Percentiles rank a stretch among this genome's conserved stretches.
Conservation (phyloP, 2,888 invertebrate species). For the Odontocerum albicorne region DNA sequence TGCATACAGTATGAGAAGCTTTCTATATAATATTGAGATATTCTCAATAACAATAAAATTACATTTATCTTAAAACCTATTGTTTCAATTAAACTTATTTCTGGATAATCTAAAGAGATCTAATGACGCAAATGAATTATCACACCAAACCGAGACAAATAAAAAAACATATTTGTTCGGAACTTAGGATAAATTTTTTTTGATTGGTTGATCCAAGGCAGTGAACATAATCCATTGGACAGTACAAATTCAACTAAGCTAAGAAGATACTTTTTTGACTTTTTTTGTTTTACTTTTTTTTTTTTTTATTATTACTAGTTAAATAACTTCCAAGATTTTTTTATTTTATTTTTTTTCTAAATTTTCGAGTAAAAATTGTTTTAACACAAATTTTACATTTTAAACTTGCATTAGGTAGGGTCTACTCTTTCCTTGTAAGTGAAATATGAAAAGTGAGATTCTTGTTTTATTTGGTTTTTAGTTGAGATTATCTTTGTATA, state of each 20-base stretch:
- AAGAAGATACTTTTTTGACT: slow-evolving; percentile 37
- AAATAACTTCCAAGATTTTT: slow-evolving; percentile 22
- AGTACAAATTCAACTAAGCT: slow-evolving; percentile 36
- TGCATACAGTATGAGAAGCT: too few species aligned
- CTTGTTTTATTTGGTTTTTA: too few species aligned
- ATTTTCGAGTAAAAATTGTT: slow-evolving; percentile 12
- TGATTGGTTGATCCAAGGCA: slow-evolving; percentile 30
- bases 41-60: too few species aligned
- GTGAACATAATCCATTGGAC: slow-evolving; percentile 32
- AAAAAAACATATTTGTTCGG: background rate
- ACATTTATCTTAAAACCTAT: too few species aligned
- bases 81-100: too few species aligned
- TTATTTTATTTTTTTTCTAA: slow-evolving; percentile 29
- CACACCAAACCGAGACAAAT: background rate
- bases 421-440: too few species aligned
- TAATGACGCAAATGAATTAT: background rate
- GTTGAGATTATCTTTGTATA: too few species aligned
- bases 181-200: slow-evolving; percentile 6
- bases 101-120: slow-evolving; percentile 1
- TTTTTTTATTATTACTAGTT: slow-evolving; percentile 27
- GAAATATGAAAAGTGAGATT: too few species aligned
- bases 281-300: slow-evolving; percentile 33
- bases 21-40: too few species aligned
- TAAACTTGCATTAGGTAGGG: too few species aligned
- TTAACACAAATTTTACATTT: slow-evolving; percentile 11